Percentiles rank a stretch among this genome's conserved stretches.
phyloP scores from a whole-genome alignment of 2,113 vertebrate genomes.

The Odocoileus hemionus region DNA sequence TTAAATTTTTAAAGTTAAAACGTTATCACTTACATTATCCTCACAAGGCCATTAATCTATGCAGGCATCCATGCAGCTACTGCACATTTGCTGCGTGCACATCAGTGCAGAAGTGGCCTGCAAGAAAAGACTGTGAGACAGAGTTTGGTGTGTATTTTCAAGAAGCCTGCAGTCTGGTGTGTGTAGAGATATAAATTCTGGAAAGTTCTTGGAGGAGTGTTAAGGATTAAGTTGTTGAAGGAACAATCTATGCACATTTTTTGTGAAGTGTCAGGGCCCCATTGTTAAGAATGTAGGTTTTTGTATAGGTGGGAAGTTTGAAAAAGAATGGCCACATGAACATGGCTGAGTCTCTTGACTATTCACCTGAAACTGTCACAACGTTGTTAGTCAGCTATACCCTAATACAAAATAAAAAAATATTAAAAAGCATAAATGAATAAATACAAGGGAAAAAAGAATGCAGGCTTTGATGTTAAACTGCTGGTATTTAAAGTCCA shows the following conservation, averaged over 20 bases:
- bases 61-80: fast-evolving
- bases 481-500: background rate
- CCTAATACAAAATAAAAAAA: background rate
- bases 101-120: background rate
- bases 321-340: background rate
- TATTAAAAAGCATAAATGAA: background rate
- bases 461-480: background rate
- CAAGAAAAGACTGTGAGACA: background rate
- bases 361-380: background rate
- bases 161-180: background rate
- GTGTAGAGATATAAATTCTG: background rate
- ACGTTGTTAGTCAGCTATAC: background rate
- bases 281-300: background rate
- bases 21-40: background rate
- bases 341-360: background rate
- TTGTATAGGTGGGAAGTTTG: background rate
- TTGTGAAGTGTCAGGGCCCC: background rate
- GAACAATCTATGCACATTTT: background rate
- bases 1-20: constrained; percentile 39
- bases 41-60: background rate
- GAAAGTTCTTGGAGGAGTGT: background rate
- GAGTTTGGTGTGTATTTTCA: background rate
- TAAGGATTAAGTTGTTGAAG: background rate
- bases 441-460: background rate
- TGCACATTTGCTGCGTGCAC: background rate